phyloP scores from a whole-genome alignment of 2,888 invertebrate genomes.

The Tyria jacobaeae region DNA sequence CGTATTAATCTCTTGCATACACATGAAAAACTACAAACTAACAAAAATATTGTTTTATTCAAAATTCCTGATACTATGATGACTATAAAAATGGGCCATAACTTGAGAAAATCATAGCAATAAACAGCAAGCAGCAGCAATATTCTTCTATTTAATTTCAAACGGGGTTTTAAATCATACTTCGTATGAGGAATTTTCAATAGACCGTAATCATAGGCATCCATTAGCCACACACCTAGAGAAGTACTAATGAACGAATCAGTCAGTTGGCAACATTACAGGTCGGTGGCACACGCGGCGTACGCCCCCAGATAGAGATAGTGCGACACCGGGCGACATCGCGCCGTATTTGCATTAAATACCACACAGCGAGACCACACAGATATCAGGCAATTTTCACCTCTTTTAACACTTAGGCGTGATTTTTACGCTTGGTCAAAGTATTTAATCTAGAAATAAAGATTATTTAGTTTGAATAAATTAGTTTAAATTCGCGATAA shows the following conservation, averaged over 20 bases:
- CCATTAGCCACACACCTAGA: conserved; percentile 7
- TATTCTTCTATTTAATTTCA: neutral
- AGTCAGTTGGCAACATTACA: conserved; percentile 36
- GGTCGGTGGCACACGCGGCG: conserved; percentile 60
- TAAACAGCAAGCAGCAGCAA: no score
- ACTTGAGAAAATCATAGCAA: no score
- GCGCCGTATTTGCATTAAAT: conserved; percentile 75
- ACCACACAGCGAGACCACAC: conserved; percentile 79
- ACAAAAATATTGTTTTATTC: no score
- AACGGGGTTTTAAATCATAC: neutral
- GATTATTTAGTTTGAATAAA: neutral
- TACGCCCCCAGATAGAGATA: conserved; percentile 71
- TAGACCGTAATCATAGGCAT: neutral
- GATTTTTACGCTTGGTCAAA: conserved; percentile 27
- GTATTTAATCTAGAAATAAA: conserved; percentile 18
- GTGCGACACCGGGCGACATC: conserved; percentile 63
- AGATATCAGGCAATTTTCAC: conserved; percentile 51
- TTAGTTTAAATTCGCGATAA: neutral
- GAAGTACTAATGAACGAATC: conserved; percentile 13
- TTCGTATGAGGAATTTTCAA: neutral
- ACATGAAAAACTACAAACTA: no score
- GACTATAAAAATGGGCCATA: no score
- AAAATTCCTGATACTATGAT: no score
- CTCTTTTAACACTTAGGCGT: conserved; percentile 41
- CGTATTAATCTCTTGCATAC: no score